phyloP scores from a whole-genome alignment of 2,888 invertebrate species.

The Drosophila borborema region DNA sequence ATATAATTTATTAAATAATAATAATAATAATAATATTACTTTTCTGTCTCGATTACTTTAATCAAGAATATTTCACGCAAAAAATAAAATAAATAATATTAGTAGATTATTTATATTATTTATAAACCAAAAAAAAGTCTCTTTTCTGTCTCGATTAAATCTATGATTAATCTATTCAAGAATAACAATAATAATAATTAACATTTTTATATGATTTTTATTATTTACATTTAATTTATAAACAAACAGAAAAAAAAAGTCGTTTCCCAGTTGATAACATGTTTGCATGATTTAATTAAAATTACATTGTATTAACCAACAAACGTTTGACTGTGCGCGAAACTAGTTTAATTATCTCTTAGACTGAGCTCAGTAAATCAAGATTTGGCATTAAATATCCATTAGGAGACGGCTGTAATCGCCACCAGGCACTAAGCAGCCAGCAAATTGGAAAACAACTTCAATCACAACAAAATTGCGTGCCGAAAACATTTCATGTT shows the following conservation, averaged over 20 bases:
- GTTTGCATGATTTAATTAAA: not conserved
- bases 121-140: too few species aligned
- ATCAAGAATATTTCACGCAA: too few species aligned
- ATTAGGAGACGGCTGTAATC: conserved; percentile 14
- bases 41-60: too few species aligned
- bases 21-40: too few species aligned
- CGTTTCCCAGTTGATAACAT: not conserved
- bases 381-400: conserved; percentile 1
- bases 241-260: not conserved
- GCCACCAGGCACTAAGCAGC: conserved; percentile 13
- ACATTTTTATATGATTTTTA: not conserved
- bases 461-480: conserved; percentile 59
- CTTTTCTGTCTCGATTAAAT: too few species aligned
- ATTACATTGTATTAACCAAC: too few species aligned
- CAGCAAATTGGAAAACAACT: conserved; percentile 18
- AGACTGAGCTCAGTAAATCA: not conserved
- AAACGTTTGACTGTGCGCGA: not conserved
- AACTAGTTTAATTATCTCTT: not conserved
- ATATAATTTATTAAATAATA: too few species aligned
- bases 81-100: too few species aligned
- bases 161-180: too few species aligned
- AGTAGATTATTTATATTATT: too few species aligned
- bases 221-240: not conserved
- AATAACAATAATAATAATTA: not conserved
- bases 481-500: conserved; percentile 62